A percentile compares a stretch with the other conserved stretches of the same genome.
Conservation (phyloP, 2,888 invertebrate species). For the Chalcosyrphus nemorum region DNA sequence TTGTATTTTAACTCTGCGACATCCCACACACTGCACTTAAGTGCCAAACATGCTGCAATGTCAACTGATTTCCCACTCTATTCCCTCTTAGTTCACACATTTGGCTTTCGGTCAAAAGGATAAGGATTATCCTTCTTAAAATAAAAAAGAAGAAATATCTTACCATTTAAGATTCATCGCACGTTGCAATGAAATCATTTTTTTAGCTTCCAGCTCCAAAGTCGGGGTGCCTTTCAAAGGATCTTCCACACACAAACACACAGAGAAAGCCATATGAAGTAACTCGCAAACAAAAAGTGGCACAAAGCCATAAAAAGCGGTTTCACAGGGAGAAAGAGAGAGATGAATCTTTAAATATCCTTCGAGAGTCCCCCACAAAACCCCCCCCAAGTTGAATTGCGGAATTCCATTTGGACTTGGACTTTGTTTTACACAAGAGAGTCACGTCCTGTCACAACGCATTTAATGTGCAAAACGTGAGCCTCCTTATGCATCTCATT, state of each 20-base stretch:
- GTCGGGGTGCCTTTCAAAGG: constrained; percentile 8
- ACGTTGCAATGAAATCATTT: constrained; percentile 70
- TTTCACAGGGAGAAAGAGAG: constrained; percentile 42
- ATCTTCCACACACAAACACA: constrained; percentile 3
- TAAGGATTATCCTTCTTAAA: constrained; percentile 40
- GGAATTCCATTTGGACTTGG: constrained; percentile 69
- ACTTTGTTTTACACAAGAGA: constrained; percentile 69
- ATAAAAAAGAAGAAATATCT: constrained; percentile 26
- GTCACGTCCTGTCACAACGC: constrained; percentile 76
- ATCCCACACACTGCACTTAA: constrained; percentile 61
- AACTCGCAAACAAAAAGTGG: constrained; percentile 47
- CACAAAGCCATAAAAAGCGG: constrained; percentile 66
- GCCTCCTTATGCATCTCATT: constrained; percentile 58
- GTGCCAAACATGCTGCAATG: constrained; percentile 67
- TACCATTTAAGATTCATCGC: constrained; percentile 60
- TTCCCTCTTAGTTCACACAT: constrained; percentile 35
- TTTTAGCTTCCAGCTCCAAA: constrained; percentile 33
- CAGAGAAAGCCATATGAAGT: constrained; percentile 33
- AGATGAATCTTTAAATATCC: constrained; percentile 65
- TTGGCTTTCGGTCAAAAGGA: constrained; percentile 50
- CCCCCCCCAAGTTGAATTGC: constrained; percentile 68
- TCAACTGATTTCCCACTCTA: constrained; percentile 58
- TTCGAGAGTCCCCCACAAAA: no score
- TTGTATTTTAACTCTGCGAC: constrained; percentile 29
- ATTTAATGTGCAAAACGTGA: constrained; percentile 76